These are phyloP conservation scores for Agrotis clavis DNA, from an alignment of 2,888 invertebrate genomes.

Conservation along the genomic window DNA sequence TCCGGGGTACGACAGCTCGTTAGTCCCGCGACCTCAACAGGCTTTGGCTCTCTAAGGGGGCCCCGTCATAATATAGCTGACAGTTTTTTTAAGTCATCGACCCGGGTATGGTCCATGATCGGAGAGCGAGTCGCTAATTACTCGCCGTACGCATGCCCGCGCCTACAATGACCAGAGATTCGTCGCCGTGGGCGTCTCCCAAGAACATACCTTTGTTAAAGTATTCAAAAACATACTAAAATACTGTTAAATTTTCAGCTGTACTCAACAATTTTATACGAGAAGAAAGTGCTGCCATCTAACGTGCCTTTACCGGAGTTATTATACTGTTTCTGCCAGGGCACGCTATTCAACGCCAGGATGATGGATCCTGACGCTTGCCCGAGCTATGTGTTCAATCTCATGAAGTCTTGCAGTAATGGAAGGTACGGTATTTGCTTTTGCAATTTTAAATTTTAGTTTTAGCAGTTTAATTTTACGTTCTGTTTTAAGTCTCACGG, in stretches of 20 bases:
- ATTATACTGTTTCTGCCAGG: slow-evolving; percentile 88
- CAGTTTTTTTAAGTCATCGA: too few species aligned
- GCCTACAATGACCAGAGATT: too few species aligned
- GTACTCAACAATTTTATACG: slow-evolving; percentile 85
- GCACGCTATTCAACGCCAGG: slow-evolving; percentile 86
- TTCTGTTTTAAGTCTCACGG: neutral
- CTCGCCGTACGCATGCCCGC: too few species aligned
- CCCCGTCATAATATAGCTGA: too few species aligned
- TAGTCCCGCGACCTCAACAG: too few species aligned
- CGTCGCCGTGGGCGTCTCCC: too few species aligned
- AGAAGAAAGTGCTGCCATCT: slow-evolving; percentile 84
- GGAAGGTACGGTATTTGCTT: slow-evolving; percentile 79
- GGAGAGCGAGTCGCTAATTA: too few species aligned
- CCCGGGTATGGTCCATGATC: too few species aligned
- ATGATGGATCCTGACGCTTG: slow-evolving; percentile 85
- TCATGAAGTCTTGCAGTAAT: slow-evolving; percentile 83
- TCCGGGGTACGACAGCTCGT: too few species aligned
- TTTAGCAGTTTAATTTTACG: neutral
- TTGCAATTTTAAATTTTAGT: neutral
- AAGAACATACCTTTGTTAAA: too few species aligned
- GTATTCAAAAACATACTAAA: neutral
- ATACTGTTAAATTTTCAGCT: slow-evolving; percentile 72
- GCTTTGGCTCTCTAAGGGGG: too few species aligned
- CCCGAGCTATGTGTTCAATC: slow-evolving; percentile 87
- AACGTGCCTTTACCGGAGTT: slow-evolving; percentile 84